A percentile compares a stretch with the other conserved stretches of the same genome.
phyloP scores from a whole-genome alignment of 2,113 vertebrate species.

The Etheostoma spectabile region DNA sequence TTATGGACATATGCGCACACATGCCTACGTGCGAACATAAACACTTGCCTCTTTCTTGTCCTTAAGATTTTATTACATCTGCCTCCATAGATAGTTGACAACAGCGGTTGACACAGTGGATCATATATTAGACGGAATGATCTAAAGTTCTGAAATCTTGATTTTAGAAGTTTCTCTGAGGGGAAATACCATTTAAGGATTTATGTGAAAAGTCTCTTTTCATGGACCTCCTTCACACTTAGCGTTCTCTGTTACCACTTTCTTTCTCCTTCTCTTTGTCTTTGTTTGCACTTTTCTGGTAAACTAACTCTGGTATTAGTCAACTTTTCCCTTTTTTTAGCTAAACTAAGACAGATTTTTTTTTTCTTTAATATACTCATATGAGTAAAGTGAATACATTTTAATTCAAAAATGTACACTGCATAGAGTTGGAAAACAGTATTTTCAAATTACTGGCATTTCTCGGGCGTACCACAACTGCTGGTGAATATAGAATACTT shows the following conservation, averaged over 20 bases:
- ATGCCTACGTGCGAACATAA: slow-evolving; percentile 13
- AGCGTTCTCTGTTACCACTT: slow-evolving; percentile 8
- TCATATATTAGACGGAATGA: slow-evolving; percentile 51
- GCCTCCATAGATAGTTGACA: slow-evolving; percentile 35
- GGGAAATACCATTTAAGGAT: slow-evolving; percentile 20
- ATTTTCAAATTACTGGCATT: neutral
- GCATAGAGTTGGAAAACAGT: neutral
- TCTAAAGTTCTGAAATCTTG: slow-evolving; percentile 36
- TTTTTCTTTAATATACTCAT: neutral
- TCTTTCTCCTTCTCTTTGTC: slow-evolving; percentile 11
- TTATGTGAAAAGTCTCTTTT: slow-evolving; percentile 7
- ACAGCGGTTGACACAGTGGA: slow-evolving; percentile 20
- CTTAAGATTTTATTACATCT: slow-evolving; percentile 51
- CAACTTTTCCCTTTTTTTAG: neutral
- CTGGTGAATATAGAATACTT: neutral
- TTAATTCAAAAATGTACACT: neutral
- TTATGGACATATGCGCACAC: slow-evolving; percentile 26
- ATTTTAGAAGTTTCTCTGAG: slow-evolving; percentile 36
- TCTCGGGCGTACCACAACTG: neutral
- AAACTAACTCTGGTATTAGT: slow-evolving; percentile 2
- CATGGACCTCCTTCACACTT: slow-evolving; percentile 3
- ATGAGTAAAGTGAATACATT: neutral
- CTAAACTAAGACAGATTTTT: neutral
- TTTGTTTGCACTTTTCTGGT: neutral
- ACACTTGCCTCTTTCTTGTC: slow-evolving; percentile 61